Evolutionary conservation across 2,888 invertebrate genomes (phyloP).

Genomic region (Diaperis boleti): DNA sequence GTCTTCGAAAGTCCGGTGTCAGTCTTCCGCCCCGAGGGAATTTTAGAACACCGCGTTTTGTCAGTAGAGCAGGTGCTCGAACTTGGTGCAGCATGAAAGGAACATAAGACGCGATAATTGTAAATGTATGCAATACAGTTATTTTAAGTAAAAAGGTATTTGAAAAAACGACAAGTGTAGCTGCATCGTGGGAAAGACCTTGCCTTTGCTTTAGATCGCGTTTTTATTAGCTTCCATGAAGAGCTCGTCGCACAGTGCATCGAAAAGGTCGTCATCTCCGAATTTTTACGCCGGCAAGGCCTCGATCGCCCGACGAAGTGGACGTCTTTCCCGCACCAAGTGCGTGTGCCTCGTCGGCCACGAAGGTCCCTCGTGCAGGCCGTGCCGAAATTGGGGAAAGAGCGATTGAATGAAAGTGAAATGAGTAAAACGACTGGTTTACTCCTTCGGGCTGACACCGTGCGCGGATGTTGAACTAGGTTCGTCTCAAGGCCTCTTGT

Average conservation of each 20-base stretch:
- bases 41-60: too few relatives aligned
- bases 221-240: neutral
- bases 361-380: neutral
- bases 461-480: constrained; percentile 67
- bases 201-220: neutral
- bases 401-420: constrained; percentile 64
- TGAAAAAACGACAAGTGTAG: neutral
- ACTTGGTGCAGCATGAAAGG: too few relatives aligned
- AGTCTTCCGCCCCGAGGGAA: too few relatives aligned
- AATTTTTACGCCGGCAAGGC: neutral
- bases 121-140: neutral
- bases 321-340: too few relatives aligned
- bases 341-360: too few relatives aligned
- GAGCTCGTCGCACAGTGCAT: neutral
- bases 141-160: neutral
- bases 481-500: constrained; percentile 66
- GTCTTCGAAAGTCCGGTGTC: too few relatives aligned
- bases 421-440: constrained; percentile 62
- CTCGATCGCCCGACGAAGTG: too few relatives aligned
- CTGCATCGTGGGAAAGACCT: neutral
- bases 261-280: neutral
- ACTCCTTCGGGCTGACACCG: constrained; percentile 49
- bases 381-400: constrained; percentile 40
- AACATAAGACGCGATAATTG: too few relatives aligned
- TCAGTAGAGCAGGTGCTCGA: too few relatives aligned